These are phyloP conservation scores for Xenopus laevis DNA, from an alignment of 2,113 vertebrate species.

Conservation along the genomic window DNA sequence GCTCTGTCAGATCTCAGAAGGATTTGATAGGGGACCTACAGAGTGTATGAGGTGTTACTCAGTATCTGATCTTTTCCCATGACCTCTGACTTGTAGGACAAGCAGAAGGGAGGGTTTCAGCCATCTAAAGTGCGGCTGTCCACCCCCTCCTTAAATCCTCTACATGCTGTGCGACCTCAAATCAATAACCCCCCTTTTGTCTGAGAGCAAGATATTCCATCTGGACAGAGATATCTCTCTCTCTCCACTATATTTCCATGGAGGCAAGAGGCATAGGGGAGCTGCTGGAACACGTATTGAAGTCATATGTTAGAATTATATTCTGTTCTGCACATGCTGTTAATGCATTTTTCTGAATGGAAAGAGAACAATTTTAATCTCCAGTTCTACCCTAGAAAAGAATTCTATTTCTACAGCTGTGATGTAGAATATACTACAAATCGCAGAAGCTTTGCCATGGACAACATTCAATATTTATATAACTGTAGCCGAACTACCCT, in stretches of 20 bases:
- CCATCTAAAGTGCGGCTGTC: slow-evolving; percentile 25
- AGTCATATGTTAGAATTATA: too few species aligned
- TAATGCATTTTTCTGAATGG: too few species aligned
- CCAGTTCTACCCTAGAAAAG: too few species aligned
- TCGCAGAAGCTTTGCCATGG: too few species aligned
- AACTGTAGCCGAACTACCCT: too few species aligned
- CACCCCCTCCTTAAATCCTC: slow-evolving; percentile 32
- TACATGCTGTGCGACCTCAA: slow-evolving; percentile 35
- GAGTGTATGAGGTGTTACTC: slow-evolving; percentile 35
- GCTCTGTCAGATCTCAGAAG: neutral
- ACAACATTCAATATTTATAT: too few species aligned
- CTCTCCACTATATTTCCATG: slow-evolving; percentile 4
- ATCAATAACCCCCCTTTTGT: slow-evolving; percentile 40
- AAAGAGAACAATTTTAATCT: too few species aligned
- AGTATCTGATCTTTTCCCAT: slow-evolving; percentile 45
- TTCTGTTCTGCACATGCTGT: too few species aligned
- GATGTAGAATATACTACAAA: too few species aligned
- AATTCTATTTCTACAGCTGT: too few species aligned
- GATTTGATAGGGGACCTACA: slow-evolving; percentile 13
- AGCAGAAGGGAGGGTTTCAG: slow-evolving; percentile 39
- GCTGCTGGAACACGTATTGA: too few species aligned
- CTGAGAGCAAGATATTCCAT: slow-evolving; percentile 27
- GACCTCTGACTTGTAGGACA: slow-evolving; percentile 41
- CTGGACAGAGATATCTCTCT: slow-evolving; percentile 25
- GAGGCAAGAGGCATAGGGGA: too few species aligned